Percentiles rank a stretch among this genome's conserved stretches.
phyloP scores from a whole-genome alignment of 2,797 vertebrate genomes.

The Silurus lanzhouensis region DNA sequence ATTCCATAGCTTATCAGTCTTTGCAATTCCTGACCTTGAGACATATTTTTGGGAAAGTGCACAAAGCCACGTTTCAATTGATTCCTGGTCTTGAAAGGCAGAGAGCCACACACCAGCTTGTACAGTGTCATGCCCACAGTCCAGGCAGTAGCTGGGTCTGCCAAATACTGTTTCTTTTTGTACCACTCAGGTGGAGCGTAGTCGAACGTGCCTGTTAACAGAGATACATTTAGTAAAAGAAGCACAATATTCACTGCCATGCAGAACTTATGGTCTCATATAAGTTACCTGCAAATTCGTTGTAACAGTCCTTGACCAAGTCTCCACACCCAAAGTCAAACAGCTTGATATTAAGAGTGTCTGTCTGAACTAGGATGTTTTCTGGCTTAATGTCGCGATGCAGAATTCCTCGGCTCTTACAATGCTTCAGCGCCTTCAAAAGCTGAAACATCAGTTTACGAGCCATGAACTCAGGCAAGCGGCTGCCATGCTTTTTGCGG shows the following conservation, averaged over 20 bases:
- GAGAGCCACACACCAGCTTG: slow-evolving; percentile 65
- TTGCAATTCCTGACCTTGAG: slow-evolving; percentile 60
- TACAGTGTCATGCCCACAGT: slow-evolving; percentile 71
- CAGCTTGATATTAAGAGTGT: not conserved
- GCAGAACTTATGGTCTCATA: slow-evolving; percentile 19
- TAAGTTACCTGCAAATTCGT: slow-evolving; percentile 36
- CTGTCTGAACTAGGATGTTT: slow-evolving; percentile 50
- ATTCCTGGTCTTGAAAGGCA: slow-evolving; percentile 63
- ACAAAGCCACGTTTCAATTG: slow-evolving; percentile 62
- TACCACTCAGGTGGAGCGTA: slow-evolving; percentile 71
- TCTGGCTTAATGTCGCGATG: slow-evolving; percentile 49
- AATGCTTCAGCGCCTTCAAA: slow-evolving; percentile 46
- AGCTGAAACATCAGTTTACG: slow-evolving; percentile 37
- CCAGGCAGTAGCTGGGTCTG: slow-evolving; percentile 68
- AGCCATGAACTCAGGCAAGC: slow-evolving; percentile 27
- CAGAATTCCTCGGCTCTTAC: slow-evolving; percentile 29
- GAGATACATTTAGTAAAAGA: not conserved
- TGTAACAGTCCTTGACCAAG: slow-evolving; percentile 34
- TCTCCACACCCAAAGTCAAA: slow-evolving; percentile 55
- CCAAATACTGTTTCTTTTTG: slow-evolving; percentile 58
- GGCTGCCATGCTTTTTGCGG: not conserved
- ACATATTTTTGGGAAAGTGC: slow-evolving; percentile 58
- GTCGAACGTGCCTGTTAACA: slow-evolving; percentile 64
- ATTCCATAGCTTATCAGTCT: not conserved
- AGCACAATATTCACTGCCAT: not conserved